Base-by-base conservation (phyloP, 2,113 vertebrate genomes). In the Cyrtonyx montezumae region DNA sequence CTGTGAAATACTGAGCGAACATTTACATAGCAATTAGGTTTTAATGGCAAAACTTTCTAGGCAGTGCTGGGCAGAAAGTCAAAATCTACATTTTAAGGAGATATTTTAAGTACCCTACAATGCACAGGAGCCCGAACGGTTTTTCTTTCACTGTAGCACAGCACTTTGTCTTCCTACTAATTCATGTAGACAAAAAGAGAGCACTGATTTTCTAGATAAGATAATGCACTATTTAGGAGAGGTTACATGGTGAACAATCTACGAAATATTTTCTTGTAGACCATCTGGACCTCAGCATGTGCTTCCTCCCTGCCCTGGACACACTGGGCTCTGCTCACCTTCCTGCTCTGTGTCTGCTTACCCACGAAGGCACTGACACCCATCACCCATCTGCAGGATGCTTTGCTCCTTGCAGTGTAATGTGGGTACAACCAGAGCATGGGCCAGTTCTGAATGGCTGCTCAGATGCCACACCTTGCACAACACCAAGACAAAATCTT, bases 41-140 rank as follows among this genome's bases (percentile, higher is more conserved):
- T 93, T 78, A 85, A 91, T 81, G 93, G 95, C 91, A 91, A 91
- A 94, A 80, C 90, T 94, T 97, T 87, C 94, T 89, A 97, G 94
- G 96, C 91, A 94, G 74, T 0, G 16, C 96, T 96, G 96, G 97
- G 97, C 97, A 97, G 51, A 96, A 89, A 97, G 95, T 98, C 97
- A 98, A 97, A 97, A 97, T 85, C 96, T 96, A 95, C 96, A 96
- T 97, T 97, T 97, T 93, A 90, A 96, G 91, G 93, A 13, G 62
- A 95, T 96, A 91, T 95, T 97, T 97, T 93, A 93, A 95, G 92
- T 95, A 65, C 86, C 89, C 89, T 88, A 93, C 94, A 94, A 78
- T 78, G 96, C 94, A 93, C 94, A 91, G 92, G 45, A 96, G 88
- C 80, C 84, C 4, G 19, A 32, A 75, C 13, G 63, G 46, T 68